These are phyloP conservation scores for Thunnus thynnus DNA, from an alignment of 2,113 vertebrate species.

Conservation along the genomic window DNA sequence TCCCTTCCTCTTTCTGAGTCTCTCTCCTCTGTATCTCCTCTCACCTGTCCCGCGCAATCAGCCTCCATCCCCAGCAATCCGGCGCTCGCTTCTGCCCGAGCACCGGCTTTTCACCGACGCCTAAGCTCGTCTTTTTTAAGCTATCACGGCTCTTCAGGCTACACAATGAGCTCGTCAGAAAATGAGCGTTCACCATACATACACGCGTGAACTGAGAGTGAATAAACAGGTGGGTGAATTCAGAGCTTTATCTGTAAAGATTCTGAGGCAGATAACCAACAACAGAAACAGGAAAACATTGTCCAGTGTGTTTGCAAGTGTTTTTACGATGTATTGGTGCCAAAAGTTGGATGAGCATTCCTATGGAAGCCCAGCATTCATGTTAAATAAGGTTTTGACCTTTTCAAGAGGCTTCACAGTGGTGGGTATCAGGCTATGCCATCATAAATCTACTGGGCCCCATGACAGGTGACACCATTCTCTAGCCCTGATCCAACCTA, in stretches of 20 bases:
- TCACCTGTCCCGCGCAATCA: conserved; percentile 45
- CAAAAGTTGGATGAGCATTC: too few species aligned
- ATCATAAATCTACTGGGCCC: too few species aligned
- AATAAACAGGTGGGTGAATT: not conserved
- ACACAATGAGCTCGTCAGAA: conserved; percentile 1
- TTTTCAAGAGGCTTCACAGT: too few species aligned
- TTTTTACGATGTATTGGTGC: too few species aligned
- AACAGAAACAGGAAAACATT: too few species aligned
- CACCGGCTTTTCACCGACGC: not conserved
- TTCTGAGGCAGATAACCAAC: not conserved
- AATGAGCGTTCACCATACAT: not conserved
- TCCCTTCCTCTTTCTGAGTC: not conserved
- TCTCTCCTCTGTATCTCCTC: conserved; percentile 19
- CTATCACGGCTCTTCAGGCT: not conserved
- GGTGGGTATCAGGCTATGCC: too few species aligned
- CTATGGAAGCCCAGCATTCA: too few species aligned
- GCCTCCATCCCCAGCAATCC: not conserved
- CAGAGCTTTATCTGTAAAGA: not conserved
- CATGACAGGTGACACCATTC: too few species aligned
- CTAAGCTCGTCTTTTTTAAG: not conserved
- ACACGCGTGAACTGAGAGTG: not conserved
- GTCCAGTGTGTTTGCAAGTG: too few species aligned
- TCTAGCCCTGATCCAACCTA: too few species aligned
- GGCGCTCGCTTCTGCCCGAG: not conserved
- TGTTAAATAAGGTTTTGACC: too few species aligned